Percentiles rank a stretch among this genome's conserved stretches.
Conservation (phyloP, 2,113 vertebrate genomes). For the Canis aureus region DNA sequence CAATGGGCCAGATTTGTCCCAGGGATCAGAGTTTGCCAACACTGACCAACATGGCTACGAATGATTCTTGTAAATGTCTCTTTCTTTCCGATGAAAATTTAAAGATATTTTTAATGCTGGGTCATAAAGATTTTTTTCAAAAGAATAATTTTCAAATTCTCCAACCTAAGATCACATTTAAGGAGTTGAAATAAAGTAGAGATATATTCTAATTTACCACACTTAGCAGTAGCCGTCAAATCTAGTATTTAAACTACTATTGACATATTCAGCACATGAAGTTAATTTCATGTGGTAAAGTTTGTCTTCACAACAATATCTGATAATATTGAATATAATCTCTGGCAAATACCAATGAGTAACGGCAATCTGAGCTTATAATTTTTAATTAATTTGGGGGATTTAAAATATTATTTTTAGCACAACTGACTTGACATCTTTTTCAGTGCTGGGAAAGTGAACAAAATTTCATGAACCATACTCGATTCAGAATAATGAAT, state of each 20-base stretch:
- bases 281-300: constrained; percentile 47
- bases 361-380: not conserved
- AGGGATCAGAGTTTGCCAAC: not conserved
- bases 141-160: constrained; percentile 60
- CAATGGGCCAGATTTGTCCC: not conserved
- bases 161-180: constrained; percentile 47
- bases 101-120: constrained; percentile 56
- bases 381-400: constrained; percentile 73
- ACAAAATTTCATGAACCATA: not conserved
- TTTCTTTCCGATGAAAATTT: constrained; percentile 66
- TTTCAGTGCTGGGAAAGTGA: not conserved
- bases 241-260: constrained; percentile 23
- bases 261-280: not conserved
- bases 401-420: constrained; percentile 45
- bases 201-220: constrained; percentile 28
- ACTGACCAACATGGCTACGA: constrained; percentile 35
- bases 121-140: constrained; percentile 68
- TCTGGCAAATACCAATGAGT: constrained; percentile 68
- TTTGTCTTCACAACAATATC: constrained; percentile 27
- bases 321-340: not conserved
- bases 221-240: constrained; percentile 65
- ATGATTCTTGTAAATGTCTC: constrained; percentile 58
- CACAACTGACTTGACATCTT: not conserved
- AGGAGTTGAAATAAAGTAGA: constrained; percentile 58
- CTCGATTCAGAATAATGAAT: constrained; percentile 55